A percentile compares a stretch with the other conserved stretches of the same genome.
phyloP scores from a whole-genome alignment of 2,113 vertebrate species.

The Vireo altiloquus region DNA sequence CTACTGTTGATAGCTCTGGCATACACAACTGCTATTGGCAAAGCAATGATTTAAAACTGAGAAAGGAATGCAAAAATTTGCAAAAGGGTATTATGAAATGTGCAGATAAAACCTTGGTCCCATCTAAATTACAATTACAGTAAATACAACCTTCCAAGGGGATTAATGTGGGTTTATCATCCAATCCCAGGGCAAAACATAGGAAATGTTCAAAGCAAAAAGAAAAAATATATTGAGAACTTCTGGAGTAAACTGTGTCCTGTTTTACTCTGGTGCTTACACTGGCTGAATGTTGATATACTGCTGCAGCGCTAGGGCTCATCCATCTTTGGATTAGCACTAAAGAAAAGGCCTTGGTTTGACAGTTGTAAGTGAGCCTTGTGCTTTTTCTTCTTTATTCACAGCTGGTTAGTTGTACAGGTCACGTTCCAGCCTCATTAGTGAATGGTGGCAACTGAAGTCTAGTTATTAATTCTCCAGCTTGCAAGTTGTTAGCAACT shows the following conservation, averaged over 20 bases:
- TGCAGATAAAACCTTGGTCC: not conserved
- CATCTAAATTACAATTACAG: not conserved
- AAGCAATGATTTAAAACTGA: not conserved
- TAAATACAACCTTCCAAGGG: not conserved
- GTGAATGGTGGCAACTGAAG: not conserved
- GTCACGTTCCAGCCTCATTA: conserved; percentile 51
- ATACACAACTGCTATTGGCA: not conserved
- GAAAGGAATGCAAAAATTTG: not conserved
- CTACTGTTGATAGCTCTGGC: not conserved
- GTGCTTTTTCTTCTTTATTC: conserved; percentile 4
- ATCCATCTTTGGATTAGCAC: conserved; percentile 10
- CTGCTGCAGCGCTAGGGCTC: not conserved
- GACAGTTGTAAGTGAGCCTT: conserved; percentile 24
- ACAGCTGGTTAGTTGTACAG: conserved; percentile 15
- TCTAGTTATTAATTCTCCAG: conserved; percentile 47
- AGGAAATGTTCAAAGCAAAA: not conserved
- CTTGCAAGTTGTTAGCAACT: conserved; percentile 13
- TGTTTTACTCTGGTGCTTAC: conserved; percentile 4
- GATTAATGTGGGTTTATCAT: not conserved
- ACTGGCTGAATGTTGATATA: not conserved
- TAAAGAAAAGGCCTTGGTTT: conserved; percentile 6
- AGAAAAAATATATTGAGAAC: not conserved
- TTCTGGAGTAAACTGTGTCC: not conserved
- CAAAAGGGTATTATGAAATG: not conserved
- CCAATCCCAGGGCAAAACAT: not conserved